Evolutionary conservation across 2,888 invertebrate species (phyloP).

Genomic region (Andrena chrysosceles): DNA sequence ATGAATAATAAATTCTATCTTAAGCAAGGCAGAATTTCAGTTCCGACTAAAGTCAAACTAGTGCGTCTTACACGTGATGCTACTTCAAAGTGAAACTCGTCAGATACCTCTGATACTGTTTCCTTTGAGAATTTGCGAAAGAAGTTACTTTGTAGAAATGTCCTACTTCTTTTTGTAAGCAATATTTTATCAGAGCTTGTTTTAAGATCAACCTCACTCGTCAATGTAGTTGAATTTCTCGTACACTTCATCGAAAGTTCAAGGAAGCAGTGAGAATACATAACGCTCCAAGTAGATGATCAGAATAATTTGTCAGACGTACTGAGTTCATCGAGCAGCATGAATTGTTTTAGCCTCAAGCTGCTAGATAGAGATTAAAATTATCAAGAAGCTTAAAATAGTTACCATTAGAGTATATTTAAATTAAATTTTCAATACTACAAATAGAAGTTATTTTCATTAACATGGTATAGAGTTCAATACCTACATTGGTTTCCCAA

Average conservation of each 20-base stretch:
- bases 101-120: no score
- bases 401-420: neutral
- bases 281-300: no score
- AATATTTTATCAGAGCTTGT: no score
- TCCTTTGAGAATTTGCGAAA: no score
- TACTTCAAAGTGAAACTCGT: neutral
- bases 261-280: no score
- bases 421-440: neutral
- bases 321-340: neutral
- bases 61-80: neutral
- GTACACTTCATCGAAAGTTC: no score
- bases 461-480: neutral
- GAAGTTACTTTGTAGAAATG: no score
- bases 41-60: neutral
- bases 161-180: no score
- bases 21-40: neutral
- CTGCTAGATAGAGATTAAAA: neutral
- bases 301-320: neutral
- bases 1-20: neutral
- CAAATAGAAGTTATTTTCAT: neutral
- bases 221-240: no score
- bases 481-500: neutral
- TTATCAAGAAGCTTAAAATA: neutral
- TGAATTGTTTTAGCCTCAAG: neutral
- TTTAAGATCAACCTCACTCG: no score